Base-by-base conservation (phyloP, 2,888 invertebrate species). In the Penaeus monodon region DNA sequence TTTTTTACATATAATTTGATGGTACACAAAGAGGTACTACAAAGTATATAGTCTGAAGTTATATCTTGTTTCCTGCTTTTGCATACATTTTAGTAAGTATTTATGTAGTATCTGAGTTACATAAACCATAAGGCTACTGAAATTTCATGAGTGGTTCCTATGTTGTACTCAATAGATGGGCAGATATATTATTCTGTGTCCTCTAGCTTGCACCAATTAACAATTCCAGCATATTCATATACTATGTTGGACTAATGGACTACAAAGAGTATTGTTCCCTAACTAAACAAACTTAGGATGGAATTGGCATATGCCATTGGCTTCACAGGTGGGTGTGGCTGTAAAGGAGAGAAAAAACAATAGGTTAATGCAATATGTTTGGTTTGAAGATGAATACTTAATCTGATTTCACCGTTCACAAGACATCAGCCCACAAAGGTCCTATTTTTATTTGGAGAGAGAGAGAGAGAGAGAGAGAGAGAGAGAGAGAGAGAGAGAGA, bases 271-370 rank as follows among this genome's bases (percentile, higher is more conserved):
- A 38, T 74, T 84, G 14, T 57, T 57, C 57, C 57, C 57, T 81
- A 87, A 79, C 85, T 85, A 64, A 90, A 89, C 74, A 90, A 66
- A 57, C 94, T 96, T 93, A 97, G 94, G 92, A 97, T 93, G 86
- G 96, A 95, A 93, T 96, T 97, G 91, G 98, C 98, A 93, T 99
- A 99, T 90, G 96, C 97, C 99, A 99, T 99, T 89, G 99, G 98
- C 94, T 97, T 97, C 90, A 99, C 97, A 93, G 98, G 96, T 29
- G 99, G 99, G 94, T 99, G 99, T 92, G 97, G 96, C 97, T 98
- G 94, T 90, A 96, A 96, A 90, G 91, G 92, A 92, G 91, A 91
- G 27, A 12, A 22, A 65, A 38, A 27, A 65, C 49, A 57, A n/a
- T n/a, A n/a, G 1, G n/a, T 65, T 64, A 33, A 80, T 20, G 14